phyloP scores from a whole-genome alignment of 2,888 invertebrate species.

The Drosophila robusta region DNA sequence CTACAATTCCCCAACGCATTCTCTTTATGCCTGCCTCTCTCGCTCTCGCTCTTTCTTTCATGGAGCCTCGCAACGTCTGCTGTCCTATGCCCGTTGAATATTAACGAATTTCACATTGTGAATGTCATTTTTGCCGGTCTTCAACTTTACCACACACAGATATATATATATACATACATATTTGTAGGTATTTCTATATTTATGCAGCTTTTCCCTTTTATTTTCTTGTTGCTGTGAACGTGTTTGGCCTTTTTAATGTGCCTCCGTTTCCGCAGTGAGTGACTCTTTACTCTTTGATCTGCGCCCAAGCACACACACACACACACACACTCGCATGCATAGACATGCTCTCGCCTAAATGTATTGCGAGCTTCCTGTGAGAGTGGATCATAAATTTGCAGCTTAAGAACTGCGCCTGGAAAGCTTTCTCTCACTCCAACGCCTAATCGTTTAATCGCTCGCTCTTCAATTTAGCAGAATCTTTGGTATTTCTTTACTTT shows the following conservation, averaged over 20 bases:
- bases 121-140: constrained; percentile 51
- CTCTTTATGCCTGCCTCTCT: constrained; percentile 2
- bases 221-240: constrained; percentile 37
- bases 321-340: not conserved
- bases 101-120: constrained; percentile 54
- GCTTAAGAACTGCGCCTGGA: constrained; percentile 15
- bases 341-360: not conserved
- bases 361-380: constrained; percentile 26
- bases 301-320: constrained; percentile 19
- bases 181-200: not conserved
- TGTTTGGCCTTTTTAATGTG: constrained; percentile 65
- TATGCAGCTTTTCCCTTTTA: constrained; percentile 68
- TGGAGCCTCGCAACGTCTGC: constrained; percentile 35
- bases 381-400: constrained; percentile 21
- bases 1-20: not conserved
- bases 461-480: not conserved
- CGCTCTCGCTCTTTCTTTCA: not conserved
- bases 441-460: not conserved
- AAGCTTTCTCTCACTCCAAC: constrained; percentile 3
- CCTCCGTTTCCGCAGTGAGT: constrained; percentile 62
- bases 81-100: constrained; percentile 63
- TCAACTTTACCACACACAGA: constrained; percentile 22
- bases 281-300: constrained; percentile 29
- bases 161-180: not conserved
- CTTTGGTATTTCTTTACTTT: constrained; percentile 5